phyloP scores from a whole-genome alignment of 2,113 vertebrate species.

The Burhinus bistriatus region DNA sequence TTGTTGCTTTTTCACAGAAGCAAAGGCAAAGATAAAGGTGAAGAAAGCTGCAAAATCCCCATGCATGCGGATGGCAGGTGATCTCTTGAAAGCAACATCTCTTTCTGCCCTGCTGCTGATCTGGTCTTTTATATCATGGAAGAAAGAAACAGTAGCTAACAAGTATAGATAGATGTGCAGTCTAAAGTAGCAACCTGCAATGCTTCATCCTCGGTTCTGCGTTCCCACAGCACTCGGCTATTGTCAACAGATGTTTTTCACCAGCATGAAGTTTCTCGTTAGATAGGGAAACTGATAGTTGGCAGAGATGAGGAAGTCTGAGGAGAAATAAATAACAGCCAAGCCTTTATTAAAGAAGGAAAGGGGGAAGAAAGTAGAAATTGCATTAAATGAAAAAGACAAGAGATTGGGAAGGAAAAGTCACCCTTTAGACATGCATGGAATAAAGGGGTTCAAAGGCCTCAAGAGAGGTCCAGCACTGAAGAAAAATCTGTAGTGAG shows the following conservation, averaged over 20 bases:
- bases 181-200: background rate
- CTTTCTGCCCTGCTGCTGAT: background rate
- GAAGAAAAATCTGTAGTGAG: background rate
- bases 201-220: background rate
- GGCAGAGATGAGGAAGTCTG: background rate
- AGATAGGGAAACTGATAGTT: background rate
- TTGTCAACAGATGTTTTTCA: background rate
- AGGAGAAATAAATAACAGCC: background rate
- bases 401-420: background rate
- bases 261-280: background rate
- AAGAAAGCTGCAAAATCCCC: background rate
- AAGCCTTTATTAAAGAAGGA: background rate
- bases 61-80: background rate
- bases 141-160: background rate
- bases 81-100: background rate
- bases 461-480: background rate
- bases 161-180: background rate
- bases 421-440: background rate
- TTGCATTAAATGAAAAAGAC: background rate
- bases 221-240: background rate
- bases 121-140: background rate
- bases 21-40: background rate
- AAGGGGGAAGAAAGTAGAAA: background rate
- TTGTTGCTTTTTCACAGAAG: background rate
- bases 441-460: background rate